phyloP scores from a whole-genome alignment of 2,797 vertebrate genomes.

The Natrix natrix region DNA sequence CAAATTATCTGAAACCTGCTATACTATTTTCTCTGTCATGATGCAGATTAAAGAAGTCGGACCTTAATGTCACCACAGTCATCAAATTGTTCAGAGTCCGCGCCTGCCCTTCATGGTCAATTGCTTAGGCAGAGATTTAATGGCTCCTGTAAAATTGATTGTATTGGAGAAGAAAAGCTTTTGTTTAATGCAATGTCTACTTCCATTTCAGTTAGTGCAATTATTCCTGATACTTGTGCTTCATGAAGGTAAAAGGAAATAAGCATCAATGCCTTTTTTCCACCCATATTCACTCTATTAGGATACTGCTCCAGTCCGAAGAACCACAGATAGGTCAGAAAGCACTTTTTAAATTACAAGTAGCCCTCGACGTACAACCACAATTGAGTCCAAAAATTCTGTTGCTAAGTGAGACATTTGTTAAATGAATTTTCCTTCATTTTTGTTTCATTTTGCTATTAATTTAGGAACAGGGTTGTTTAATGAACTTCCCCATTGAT shows the following conservation, averaged over 20 bases:
- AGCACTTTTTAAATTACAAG: neutral
- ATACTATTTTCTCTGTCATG: slow-evolving; percentile 13
- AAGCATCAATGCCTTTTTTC: neutral
- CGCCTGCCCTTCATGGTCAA: slow-evolving; percentile 12
- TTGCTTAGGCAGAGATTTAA: slow-evolving; percentile 15
- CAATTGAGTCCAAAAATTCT: neutral
- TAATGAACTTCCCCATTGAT: too few species aligned
- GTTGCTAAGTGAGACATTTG: neutral
- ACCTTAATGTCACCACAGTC: slow-evolving; percentile 12
- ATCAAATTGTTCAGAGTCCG: slow-evolving; percentile 10
- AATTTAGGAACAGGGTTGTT: too few species aligned
- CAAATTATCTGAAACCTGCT: slow-evolving; percentile 22
- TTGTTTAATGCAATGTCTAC: neutral
- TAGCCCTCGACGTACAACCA: neutral
- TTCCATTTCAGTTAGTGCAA: neutral
- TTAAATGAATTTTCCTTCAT: neutral
- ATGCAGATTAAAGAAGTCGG: slow-evolving; percentile 32
- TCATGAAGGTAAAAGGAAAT: neutral
- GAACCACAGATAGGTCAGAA: neutral
- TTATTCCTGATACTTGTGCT: neutral
- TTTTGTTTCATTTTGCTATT: too few species aligned
- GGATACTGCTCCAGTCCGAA: neutral
- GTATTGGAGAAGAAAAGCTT: neutral
- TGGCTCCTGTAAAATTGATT: slow-evolving; percentile 1
- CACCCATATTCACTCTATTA: neutral